Evolutionary conservation across 1,140 invertebrate species (phyloP).

Genomic region (Drosophila orosa): DNA sequence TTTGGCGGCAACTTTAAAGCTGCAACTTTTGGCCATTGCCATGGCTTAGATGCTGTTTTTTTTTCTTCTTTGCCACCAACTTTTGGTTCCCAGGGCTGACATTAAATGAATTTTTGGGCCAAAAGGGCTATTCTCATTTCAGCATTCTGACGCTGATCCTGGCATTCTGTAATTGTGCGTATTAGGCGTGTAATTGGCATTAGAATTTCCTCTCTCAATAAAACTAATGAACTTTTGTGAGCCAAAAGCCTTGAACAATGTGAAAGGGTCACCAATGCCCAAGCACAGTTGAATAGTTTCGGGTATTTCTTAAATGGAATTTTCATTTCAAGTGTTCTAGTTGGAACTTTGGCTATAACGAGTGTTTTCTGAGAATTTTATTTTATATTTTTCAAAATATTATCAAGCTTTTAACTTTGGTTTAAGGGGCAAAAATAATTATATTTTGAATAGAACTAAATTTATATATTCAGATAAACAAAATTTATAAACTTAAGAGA

Average conservation of each 20-base stretch:
- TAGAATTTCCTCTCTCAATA: slow-evolving; percentile 51
- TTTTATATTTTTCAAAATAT: neutral
- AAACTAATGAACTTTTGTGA: slow-evolving; percentile 54
- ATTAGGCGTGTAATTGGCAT: slow-evolving; percentile 75
- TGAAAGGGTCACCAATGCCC: slow-evolving; percentile 3
- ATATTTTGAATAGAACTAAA: no score
- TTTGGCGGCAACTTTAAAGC: slow-evolving; percentile 61
- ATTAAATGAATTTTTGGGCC: slow-evolving; percentile 31
- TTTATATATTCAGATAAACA: no score
- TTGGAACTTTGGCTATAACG: neutral
- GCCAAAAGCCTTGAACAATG: slow-evolving; percentile 16
- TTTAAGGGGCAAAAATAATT: no score
- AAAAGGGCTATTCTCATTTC: slow-evolving; percentile 1
- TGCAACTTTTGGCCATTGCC: slow-evolving; percentile 54
- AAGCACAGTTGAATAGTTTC: slow-evolving; percentile 25
- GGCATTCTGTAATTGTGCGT: slow-evolving; percentile 68
- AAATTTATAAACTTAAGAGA: no score
- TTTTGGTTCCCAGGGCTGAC: slow-evolving; percentile 38
- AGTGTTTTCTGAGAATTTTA: neutral
- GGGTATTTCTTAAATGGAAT: slow-evolving; percentile 12
- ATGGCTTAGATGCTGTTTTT: slow-evolving; percentile 30
- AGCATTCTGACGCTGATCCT: slow-evolving; percentile 26
- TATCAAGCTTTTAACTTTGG: neutral
- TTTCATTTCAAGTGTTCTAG: neutral
- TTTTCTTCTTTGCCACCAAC: slow-evolving; percentile 13